Base-by-base conservation (phyloP, 2,888 invertebrate species). In the Drosophila helvetica region DNA sequence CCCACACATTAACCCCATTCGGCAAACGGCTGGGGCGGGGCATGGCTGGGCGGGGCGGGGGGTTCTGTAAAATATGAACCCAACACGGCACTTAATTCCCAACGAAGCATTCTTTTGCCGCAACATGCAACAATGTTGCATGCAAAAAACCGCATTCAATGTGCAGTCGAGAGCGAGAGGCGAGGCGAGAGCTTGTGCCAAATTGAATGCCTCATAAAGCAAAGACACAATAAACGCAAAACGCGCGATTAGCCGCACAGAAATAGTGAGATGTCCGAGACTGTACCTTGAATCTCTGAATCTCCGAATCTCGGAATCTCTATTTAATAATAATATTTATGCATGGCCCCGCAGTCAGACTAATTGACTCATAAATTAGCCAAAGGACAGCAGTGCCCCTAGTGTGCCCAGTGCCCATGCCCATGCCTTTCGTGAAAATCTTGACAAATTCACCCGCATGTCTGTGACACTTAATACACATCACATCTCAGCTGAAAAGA, bases 311-410 rank as follows among this genome's bases (percentile, higher is more conserved):
- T 25, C 9, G 17, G 33, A 42, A 48, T 47, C 55, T 60, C 42
- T 50, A 48, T 53, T 48, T 64, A 64, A 50, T 75, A 74, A 75
- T 77, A 66, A 74, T 78, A 75, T 85, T 75, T 71, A 73, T 75
- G 61, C 62, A 69, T 74, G 64, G 67, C 68, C 69, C 68, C 59
- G 64, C 68, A 70, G 69, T 63, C 75, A 86, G 67, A 80, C 75
- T 80, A 86, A 86, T 86, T 87, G 87, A 75, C 71, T 76, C 79
- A 77, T 85, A 85, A 86, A 85, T 84, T 86, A 84, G 78, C 65
- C 65, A 69, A 60, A 65, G 66, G 50, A 43, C 66, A 22, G 50
- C 10, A 52, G 25, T n/a, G 22, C 42, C 27, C 27, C 22, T 0
- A 22, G 22, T 27, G 2, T 22, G 38, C 9, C 15, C 27, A 3